Conservation (phyloP, 2,113 vertebrate genomes). For the Herpetotheres cachinnans region DNA sequence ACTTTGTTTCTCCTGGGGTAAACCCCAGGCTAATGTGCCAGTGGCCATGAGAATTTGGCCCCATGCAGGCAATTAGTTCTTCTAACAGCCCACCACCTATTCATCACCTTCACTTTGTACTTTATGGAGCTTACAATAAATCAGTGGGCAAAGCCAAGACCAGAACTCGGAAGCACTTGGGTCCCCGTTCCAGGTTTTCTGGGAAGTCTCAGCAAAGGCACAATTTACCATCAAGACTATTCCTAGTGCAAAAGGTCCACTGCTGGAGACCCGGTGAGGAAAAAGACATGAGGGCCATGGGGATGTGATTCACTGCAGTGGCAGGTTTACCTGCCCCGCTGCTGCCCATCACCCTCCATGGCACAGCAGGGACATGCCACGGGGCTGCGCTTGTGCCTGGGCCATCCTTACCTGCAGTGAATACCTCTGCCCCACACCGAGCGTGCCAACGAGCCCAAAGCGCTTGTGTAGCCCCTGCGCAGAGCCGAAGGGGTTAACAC, state of each 20-base stretch:
- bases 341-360: fast-evolving
- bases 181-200: not conserved
- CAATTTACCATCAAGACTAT: not conserved
- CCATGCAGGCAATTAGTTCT: not conserved
- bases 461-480: fast-evolving
- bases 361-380: not conserved
- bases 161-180: not conserved
- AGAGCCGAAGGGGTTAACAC: not conserved
- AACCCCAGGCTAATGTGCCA: not conserved
- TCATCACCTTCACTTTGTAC: not conserved
- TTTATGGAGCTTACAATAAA: not conserved
- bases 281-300: fast-evolving
- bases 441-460: fast-evolving
- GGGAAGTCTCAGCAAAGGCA: not conserved
- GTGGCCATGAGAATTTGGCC: not conserved
- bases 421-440: not conserved
- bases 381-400: not conserved
- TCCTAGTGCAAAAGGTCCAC: not conserved
- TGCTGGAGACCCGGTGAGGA: fast-evolving
- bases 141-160: not conserved
- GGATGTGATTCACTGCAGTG: fast-evolving
- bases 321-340: not conserved
- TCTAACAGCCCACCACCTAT: not conserved
- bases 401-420: fast-evolving
- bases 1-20: not conserved